Conservation (phyloP, 2,888 invertebrate genomes). For the Lapara coniferarum region DNA sequence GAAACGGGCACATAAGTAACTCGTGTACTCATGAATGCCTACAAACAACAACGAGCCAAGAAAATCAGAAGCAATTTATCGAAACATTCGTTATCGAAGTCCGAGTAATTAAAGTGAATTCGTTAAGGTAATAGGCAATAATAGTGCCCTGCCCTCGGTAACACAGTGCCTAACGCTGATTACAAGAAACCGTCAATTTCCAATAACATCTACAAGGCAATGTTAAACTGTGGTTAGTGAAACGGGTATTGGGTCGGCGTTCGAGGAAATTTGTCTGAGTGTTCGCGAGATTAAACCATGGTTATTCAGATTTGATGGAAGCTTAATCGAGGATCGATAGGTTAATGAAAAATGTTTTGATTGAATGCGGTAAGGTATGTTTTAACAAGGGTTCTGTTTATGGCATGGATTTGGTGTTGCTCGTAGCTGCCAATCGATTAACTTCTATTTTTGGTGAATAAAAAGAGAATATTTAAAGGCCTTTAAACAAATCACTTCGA, state of each 20-base stretch:
- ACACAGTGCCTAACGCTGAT: slow-evolving; percentile 42
- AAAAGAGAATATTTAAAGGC: no score
- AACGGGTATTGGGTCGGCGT: slow-evolving; percentile 5
- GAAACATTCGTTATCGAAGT: slow-evolving; percentile 46
- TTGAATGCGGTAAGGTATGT: background rate
- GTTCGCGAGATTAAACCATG: slow-evolving; percentile 5
- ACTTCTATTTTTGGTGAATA: no score
- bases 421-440: no score
- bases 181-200: slow-evolving; percentile 44
- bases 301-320: slow-evolving; percentile 13
- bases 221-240: slow-evolving; percentile 25
- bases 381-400: background rate
- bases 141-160: slow-evolving; percentile 42
- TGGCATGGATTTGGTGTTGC: no score
- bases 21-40: slow-evolving; percentile 23
- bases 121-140: slow-evolving; percentile 53
- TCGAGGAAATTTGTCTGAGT: slow-evolving; percentile 22
- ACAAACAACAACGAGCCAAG: slow-evolving; percentile 27
- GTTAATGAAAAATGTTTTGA: background rate
- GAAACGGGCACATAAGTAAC: slow-evolving; percentile 27
- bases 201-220: slow-evolving; percentile 43
- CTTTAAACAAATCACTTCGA: no score
- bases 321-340: background rate
- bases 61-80: slow-evolving; percentile 42
- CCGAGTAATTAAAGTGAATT: slow-evolving; percentile 56